These are phyloP conservation scores for Acyrthosiphon pisum DNA, from an alignment of 1,140 invertebrate species.

Conservation along the genomic window DNA sequence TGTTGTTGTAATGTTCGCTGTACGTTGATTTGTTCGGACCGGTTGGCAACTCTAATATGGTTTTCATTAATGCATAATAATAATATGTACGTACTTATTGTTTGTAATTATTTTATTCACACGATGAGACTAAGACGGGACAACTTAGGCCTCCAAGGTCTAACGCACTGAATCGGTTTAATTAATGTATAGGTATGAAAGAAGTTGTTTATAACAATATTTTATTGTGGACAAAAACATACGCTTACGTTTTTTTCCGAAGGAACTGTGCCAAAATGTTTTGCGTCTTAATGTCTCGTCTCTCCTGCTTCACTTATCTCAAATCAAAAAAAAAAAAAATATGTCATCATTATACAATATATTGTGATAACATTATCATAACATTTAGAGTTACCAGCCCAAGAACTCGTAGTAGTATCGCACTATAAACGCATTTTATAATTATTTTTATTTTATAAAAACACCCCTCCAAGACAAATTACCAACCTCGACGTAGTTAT, in stretches of 20 bases:
- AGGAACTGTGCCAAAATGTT: constrained; percentile 34
- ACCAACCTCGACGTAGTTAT: constrained; percentile 20
- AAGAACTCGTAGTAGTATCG: constrained; percentile 52
- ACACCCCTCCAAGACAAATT: neutral
- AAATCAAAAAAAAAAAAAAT: constrained; percentile 1
- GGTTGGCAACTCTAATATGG: constrained; percentile 55
- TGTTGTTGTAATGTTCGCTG: constrained; percentile 51
- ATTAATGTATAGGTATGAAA: neutral
- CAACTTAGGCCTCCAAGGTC: constrained; percentile 53
- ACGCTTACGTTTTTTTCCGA: constrained; percentile 7
- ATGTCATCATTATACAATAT: neutral
- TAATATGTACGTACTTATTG: constrained; percentile 29
- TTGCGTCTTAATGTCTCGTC: constrained; percentile 55
- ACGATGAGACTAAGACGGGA: constrained; percentile 54
- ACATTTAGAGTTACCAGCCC: constrained; percentile 56
- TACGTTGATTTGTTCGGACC: constrained; percentile 51
- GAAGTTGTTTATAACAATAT: neutral
- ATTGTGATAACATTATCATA: neutral
- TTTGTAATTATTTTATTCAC: constrained; percentile 44
- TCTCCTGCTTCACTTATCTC: constrained; percentile 53
- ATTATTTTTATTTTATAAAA: constrained; percentile 34
- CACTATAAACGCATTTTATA: constrained; percentile 56
- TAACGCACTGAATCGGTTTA: constrained; percentile 57
- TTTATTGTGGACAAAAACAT: neutral
- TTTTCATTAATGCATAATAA: constrained; percentile 3